phyloP scores from a whole-genome alignment of 23 tunicate species.

The Styela clava region DNA sequence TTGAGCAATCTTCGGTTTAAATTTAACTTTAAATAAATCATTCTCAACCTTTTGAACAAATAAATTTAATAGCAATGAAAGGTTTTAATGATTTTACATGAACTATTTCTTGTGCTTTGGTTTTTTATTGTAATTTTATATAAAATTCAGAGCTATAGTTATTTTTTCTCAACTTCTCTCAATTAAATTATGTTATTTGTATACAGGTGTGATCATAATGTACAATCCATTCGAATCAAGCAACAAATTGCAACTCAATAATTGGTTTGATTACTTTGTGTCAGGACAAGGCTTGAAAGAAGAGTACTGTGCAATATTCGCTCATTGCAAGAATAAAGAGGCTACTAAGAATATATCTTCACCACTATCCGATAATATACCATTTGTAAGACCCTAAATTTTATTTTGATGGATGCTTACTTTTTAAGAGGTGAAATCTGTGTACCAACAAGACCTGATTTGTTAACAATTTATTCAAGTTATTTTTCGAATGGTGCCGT shows the following conservation, averaged over 20 bases:
- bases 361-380: conserved; percentile 44
- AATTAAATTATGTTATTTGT: background rate
- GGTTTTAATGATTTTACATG: no score
- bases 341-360: conserved; percentile 25
- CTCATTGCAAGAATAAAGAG: conserved; percentile 53
- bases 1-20: no score
- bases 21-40: no score
- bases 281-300: conserved; percentile 43
- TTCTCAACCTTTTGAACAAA: no score
- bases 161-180: no score
- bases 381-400: conserved; percentile 36
- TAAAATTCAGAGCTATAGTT: no score
- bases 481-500: no score
- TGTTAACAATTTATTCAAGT: no score
- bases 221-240: conserved; percentile 48
- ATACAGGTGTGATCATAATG: conserved; percentile 72
- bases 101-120: no score
- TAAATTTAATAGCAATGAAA: no score
- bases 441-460: background rate
- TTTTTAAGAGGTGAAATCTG: background rate
- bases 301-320: conserved; percentile 52
- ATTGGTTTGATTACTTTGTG: conserved; percentile 68
- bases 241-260: conserved; percentile 39
- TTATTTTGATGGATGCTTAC: background rate
- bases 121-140: no score